Conservation (phyloP, 2,888 invertebrate species). For the Philereme transversata region DNA sequence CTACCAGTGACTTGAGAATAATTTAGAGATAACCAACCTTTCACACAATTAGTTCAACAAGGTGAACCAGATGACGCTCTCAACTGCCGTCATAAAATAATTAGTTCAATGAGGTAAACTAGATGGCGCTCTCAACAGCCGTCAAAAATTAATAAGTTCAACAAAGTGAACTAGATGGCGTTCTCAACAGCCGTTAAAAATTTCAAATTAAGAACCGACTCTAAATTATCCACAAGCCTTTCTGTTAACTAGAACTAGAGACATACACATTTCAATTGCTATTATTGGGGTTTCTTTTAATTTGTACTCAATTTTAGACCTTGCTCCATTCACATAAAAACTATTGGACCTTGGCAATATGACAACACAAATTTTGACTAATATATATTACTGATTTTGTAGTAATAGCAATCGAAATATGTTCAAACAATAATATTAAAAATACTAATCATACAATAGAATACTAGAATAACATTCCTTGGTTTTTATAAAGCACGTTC, state of each 20-base stretch:
- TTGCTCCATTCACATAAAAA: slow-evolving; percentile 30
- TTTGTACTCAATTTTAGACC: slow-evolving; percentile 64
- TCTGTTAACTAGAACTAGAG: slow-evolving; percentile 5
- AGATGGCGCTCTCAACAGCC: not conserved
- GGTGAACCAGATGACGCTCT: not conserved
- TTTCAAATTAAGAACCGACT: not conserved
- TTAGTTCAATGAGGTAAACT: not conserved
- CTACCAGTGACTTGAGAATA: slow-evolving; percentile 47
- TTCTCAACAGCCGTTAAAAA: not conserved
- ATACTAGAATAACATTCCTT: slow-evolving; percentile 34
- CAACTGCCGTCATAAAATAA: too few relatives aligned
- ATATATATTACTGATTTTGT: not conserved
- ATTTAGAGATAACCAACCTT: not conserved
- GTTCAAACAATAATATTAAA: slow-evolving; percentile 18
- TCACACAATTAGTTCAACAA: not conserved
- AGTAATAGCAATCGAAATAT: slow-evolving; percentile 25
- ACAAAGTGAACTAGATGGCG: not conserved
- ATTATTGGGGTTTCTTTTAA: slow-evolving; percentile 39
- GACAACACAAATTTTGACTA: too few relatives aligned
- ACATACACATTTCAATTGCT: slow-evolving; percentile 50
- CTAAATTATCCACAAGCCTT: slow-evolving; percentile 28
- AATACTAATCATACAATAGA: not conserved
- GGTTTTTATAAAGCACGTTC: slow-evolving; percentile 64
- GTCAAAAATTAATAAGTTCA: too few relatives aligned
- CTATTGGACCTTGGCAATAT: slow-evolving; percentile 14